phyloP scores from a whole-genome alignment of 2,888 invertebrate genomes.

The Drosophila infuscata region DNA sequence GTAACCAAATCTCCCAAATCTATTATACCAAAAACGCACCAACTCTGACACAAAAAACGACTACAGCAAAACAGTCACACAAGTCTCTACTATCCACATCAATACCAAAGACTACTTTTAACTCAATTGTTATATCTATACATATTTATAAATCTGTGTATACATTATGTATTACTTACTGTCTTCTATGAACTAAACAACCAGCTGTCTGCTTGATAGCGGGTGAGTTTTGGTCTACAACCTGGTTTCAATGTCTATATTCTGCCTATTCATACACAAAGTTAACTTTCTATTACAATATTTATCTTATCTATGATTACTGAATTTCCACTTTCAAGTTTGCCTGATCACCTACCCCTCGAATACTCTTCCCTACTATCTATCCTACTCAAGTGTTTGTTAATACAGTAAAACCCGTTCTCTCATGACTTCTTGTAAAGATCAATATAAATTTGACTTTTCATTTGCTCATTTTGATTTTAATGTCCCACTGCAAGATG shows the following conservation, averaged over 20 bases:
- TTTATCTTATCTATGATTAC: background rate
- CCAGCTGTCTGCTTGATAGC: conserved; percentile 86
- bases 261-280: conserved; percentile 15
- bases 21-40: background rate
- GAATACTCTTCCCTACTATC: conserved; percentile 1
- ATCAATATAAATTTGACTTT: no score
- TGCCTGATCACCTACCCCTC: conserved; percentile 31
- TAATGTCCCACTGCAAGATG: no score
- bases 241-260: conserved; percentile 15
- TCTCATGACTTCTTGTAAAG: conserved; percentile 6
- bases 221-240: conserved; percentile 83
- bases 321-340: conserved; percentile 26
- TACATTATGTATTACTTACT: conserved; percentile 48
- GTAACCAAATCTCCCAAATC: conserved; percentile 85
- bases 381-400: conserved; percentile 6
- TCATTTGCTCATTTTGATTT: no score
- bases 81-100: conserved; percentile 22
- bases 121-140: conserved; percentile 25
- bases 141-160: conserved; percentile 29
- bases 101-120: conserved; percentile 28
- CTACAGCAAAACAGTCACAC: conserved; percentile 29
- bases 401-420: background rate
- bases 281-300: conserved; percentile 18
- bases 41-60: conserved; percentile 31
- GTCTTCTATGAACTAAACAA: conserved; percentile 63